These are phyloP conservation scores for Coryphaenoides rupestris DNA, from an alignment of 2,113 vertebrate species.

Conservation along the genomic window DNA sequence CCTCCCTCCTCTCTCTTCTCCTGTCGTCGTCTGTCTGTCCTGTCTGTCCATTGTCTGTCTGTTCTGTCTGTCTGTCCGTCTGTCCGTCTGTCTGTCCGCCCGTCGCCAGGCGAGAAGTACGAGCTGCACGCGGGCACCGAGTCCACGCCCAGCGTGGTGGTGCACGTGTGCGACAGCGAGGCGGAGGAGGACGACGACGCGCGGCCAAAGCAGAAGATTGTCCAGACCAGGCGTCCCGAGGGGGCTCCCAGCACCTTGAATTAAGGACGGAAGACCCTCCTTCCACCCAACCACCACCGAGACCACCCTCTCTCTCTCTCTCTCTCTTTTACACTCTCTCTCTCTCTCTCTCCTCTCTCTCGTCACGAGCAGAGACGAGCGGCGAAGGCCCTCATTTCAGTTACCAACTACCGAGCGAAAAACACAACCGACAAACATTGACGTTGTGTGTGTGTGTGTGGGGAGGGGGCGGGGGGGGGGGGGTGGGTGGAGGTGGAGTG, in stretches of 20 bases:
- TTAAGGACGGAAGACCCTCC: constrained; percentile 55
- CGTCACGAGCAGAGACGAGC: constrained; percentile 57
- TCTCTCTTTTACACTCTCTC: too few relatives aligned
- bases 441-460: constrained; percentile 64
- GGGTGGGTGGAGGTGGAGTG: too few relatives aligned
- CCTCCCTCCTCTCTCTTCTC: neutral
- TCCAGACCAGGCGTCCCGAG: constrained; percentile 90
- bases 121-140: constrained; percentile 95
- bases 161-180: constrained; percentile 94
- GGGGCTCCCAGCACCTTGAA: constrained; percentile 71
- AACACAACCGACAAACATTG: constrained; percentile 58
- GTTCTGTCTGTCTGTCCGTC: too few relatives aligned
- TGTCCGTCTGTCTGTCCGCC: too few relatives aligned
- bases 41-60: too few relatives aligned
- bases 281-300: constrained; percentile 40
- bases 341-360: constrained; percentile 43
- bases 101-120: constrained; percentile 86
- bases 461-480: too few relatives aligned
- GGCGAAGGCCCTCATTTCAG: constrained; percentile 75
- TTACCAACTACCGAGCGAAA: constrained; percentile 63
- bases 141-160: constrained; percentile 94
- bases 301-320: too few relatives aligned
- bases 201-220: constrained; percentile 88
- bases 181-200: constrained; percentile 85
- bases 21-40: too few relatives aligned